Conservation (phyloP, 2,797 vertebrate genomes). For the Melanotaenia nigrans region DNA sequence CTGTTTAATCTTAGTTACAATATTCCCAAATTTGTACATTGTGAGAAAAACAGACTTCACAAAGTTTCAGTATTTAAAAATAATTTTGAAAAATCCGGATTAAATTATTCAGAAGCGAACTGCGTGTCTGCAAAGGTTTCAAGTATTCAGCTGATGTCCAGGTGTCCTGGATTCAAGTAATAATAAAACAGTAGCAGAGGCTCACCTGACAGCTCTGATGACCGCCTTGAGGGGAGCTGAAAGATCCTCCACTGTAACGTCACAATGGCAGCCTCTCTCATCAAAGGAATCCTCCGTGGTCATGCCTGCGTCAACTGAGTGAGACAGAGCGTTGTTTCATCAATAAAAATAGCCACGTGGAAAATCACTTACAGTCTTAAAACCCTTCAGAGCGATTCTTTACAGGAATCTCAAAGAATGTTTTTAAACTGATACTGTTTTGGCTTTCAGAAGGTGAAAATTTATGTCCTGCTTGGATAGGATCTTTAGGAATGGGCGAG, state of each 20-base stretch:
- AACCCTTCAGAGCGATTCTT: conserved; percentile 12
- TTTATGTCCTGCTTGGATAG: conserved; percentile 51
- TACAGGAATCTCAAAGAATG: conserved; percentile 37
- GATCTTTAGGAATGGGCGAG: conserved; percentile 29
- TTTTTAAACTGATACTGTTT: conserved; percentile 50
- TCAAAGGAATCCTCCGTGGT: conserved; percentile 91
- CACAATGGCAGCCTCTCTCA: conserved; percentile 95
- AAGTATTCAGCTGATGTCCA: too few relatives aligned
- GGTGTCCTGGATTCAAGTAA: too few relatives aligned
- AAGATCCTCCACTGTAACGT: conserved; percentile 94
- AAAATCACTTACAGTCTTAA: conserved; percentile 46
- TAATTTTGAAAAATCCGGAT: background rate
- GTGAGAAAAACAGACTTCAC: background rate
- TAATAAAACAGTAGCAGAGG: background rate
- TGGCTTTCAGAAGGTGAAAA: conserved; percentile 53
- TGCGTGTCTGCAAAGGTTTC: background rate
- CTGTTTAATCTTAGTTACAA: background rate
- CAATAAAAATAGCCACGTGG: conserved; percentile 27
- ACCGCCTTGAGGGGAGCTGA: conserved; percentile 93
- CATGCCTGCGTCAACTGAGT: conserved; percentile 89
- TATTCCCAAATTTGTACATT: background rate
- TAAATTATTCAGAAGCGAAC: background rate
- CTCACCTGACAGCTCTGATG: conserved; percentile 96
- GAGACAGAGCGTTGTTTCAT: conserved; percentile 35
- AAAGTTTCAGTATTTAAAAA: background rate